Evolutionary conservation across 2,797 vertebrate genomes (phyloP), one percentile per base, ranked within the genome.

Genomic region (Sebastes itinus): DNA sequence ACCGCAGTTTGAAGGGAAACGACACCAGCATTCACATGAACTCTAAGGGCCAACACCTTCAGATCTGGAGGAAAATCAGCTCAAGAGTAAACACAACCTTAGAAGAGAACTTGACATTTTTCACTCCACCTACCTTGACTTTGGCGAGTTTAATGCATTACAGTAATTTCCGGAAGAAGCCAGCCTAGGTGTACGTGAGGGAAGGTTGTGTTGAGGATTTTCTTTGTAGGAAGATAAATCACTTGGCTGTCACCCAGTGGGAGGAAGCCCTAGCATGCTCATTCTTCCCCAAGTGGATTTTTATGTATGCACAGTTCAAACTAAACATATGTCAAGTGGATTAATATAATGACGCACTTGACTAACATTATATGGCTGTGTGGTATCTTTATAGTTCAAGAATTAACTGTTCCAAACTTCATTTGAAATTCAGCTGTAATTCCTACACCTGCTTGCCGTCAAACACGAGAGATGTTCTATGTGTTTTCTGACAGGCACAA

Each of bases 151-250:
- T 18, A 52, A 42, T 38, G 70, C 46, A 23, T 42, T 61, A 52
- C 25, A 63, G 16, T 55, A 0, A 72, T 60, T n/a, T 23, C 23
- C 1, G 6, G 59, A 75, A 63, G 72, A 42, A 66, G 27, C 28
- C 22, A 63, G 27, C 20, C 20, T 13, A 13, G 9, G 27, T 58
- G 27, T 28, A 6, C 52, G 58, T 55, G 60, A 69, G 38, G 27
- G 54, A 68, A 72, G 62, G 58, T 67, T 86, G 33, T 27, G 69
- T 87, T 61, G 62, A 88, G 80, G 84, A 85, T 86, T 81, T 86
- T 75, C 75, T 90, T 80, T 68, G 72, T 72, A 56, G 27, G 38
- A 78, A 66, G 75, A 86, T 83, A 60, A 88, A 77, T 85, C 14
- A 75, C 65, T 90, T 58, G 2, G 7, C 66, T 72, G 62, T 28